Evolutionary conservation across 1,140 invertebrate genomes (phyloP).

Genomic region (Melipona quadrifasciata): DNA sequence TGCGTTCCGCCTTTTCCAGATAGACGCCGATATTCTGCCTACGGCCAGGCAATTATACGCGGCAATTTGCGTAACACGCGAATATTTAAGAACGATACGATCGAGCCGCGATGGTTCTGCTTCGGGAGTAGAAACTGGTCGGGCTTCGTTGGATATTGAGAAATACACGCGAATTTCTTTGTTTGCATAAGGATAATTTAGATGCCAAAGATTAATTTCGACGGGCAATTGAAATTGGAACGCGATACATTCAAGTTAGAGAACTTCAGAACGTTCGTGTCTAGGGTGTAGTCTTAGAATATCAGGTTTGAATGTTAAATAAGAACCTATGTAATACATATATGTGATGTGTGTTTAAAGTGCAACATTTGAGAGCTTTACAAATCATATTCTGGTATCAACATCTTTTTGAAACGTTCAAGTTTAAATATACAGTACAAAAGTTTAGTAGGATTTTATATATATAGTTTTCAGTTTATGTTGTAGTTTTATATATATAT

Average conservation of each 20-base stretch:
- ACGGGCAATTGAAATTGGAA: background rate
- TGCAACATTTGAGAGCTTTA: too few species aligned
- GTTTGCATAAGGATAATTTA: background rate
- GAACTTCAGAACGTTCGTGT: background rate
- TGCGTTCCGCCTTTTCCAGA: background rate
- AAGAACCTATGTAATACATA: background rate
- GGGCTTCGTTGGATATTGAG: background rate
- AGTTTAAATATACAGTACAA: too few species aligned
- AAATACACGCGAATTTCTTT: background rate
- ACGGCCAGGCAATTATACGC: background rate
- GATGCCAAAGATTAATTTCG: background rate
- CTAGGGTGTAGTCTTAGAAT: too few species aligned
- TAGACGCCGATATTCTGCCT: background rate
- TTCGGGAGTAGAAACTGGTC: background rate
- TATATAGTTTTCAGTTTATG: too few species aligned
- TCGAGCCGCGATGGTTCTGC: too few species aligned
- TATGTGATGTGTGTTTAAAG: too few species aligned
- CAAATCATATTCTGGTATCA: too few species aligned
- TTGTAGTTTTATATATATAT: too few species aligned
- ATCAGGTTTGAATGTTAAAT: background rate
- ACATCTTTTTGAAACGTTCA: too few species aligned
- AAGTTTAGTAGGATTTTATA: too few species aligned
- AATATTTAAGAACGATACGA: background rate
- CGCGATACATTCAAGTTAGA: background rate
- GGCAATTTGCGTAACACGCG: background rate